phyloP scores from a whole-genome alignment of 2,797 vertebrate species.

The Mionectes olivaceus region DNA sequence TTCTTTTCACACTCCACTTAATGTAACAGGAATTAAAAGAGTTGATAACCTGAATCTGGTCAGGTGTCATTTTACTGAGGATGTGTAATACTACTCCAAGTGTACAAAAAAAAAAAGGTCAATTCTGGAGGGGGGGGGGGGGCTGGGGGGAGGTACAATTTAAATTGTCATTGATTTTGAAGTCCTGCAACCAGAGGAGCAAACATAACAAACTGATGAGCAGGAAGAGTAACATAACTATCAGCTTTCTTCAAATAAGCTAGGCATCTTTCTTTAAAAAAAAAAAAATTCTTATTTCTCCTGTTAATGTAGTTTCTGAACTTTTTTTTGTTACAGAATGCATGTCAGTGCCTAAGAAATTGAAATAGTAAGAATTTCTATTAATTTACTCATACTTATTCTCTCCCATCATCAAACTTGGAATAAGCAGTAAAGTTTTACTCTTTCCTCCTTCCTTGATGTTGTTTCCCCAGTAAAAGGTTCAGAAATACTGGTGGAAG shows the following conservation, averaged over 20 bases:
- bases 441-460: not conserved
- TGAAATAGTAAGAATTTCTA: not conserved
- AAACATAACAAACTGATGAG: not conserved
- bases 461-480: not conserved
- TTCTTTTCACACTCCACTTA: not conserved
- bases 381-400: not conserved
- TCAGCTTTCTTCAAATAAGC: not conserved
- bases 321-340: not conserved
- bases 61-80: not conserved
- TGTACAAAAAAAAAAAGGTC: accelerated
- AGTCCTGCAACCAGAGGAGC: not conserved
- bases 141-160: accelerated
- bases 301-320: not conserved
- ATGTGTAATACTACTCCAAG: not conserved
- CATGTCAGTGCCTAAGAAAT: not conserved
- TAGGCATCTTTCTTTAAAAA: not conserved
- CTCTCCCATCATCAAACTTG: not conserved
- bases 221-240: not conserved
- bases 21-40: not conserved
- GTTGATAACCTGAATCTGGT: not conserved
- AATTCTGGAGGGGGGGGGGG: not conserved
- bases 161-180: not conserved
- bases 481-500: not conserved
- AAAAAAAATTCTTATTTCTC: not conserved
- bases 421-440: not conserved